Percentiles rank a stretch among this genome's conserved stretches.
Evolutionary conservation across 2,113 vertebrate species (phyloP).

Genomic region (Cervus canadensis): DNA sequence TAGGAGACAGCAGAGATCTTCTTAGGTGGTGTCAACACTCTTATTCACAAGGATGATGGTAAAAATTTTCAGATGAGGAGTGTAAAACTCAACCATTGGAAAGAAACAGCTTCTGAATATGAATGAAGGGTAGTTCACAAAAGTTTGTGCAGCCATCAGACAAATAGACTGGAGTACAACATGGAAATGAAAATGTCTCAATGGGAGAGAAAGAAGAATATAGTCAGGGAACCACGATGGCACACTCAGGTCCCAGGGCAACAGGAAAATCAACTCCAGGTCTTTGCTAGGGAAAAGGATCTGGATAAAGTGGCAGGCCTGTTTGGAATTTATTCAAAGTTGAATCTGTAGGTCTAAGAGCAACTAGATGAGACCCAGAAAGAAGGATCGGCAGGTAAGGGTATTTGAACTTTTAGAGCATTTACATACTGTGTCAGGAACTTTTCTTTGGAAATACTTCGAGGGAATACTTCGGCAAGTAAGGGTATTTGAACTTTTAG

Average conservation of each 20-base stretch:
- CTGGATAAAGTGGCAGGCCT: background rate
- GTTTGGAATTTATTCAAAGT: background rate
- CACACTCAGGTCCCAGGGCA: background rate
- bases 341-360: background rate
- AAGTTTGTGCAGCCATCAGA: background rate
- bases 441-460: background rate
- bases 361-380: background rate
- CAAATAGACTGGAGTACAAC: accelerated
- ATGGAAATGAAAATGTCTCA: no score
- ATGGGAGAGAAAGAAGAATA: background rate
- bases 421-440: background rate
- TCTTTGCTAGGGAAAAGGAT: background rate
- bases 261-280: background rate
- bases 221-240: background rate
- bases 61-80: background rate
- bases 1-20: background rate
- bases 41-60: background rate
- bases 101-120: no score
- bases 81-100: background rate
- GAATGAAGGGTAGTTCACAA: background rate
- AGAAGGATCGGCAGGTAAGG: background rate
- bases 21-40: background rate
- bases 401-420: background rate
- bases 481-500: background rate
- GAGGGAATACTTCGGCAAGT: background rate